Conservation (phyloP, 2,888 invertebrate species). For the Heteromyza rotundicornis region DNA sequence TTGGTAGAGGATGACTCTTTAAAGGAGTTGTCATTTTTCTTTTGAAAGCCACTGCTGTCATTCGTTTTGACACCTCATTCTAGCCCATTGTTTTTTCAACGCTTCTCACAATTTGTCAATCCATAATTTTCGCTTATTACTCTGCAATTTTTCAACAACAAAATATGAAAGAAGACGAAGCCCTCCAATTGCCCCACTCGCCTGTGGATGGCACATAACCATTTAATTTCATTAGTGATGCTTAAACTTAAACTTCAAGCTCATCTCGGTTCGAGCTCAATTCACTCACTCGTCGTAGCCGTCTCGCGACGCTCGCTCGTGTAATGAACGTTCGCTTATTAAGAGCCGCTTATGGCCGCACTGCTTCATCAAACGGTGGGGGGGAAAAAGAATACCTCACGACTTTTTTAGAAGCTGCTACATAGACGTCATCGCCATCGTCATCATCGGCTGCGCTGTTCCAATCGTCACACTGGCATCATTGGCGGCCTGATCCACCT, state of each 20-base stretch:
- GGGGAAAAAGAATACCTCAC: not conserved
- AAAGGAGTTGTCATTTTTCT: not conserved
- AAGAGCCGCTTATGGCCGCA: not conserved
- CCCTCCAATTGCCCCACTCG: not conserved
- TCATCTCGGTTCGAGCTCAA: not conserved
- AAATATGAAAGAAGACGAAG: not conserved
- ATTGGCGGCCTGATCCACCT: too few relatives aligned
- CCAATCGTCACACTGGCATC: not conserved
- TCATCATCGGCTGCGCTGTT: not conserved
- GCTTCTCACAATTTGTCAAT: conserved; percentile 5
- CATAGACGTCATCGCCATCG: too few relatives aligned
- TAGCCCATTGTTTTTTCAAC: not conserved
- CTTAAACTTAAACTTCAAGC: not conserved
- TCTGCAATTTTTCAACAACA: too few relatives aligned
- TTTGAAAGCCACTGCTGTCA: not conserved
- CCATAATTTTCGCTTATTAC: not conserved
- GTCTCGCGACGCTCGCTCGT: not conserved
- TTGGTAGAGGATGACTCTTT: not conserved
- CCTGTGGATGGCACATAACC: not conserved
- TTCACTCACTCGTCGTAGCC: not conserved
- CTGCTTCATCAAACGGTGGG: not conserved
- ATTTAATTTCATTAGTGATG: not conserved
- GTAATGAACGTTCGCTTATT: conserved; percentile 1
- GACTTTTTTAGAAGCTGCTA: not conserved
- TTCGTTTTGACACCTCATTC: not conserved